Base-by-base conservation (phyloP, 2,113 vertebrate genomes). In the Fregetta grallaria region DNA sequence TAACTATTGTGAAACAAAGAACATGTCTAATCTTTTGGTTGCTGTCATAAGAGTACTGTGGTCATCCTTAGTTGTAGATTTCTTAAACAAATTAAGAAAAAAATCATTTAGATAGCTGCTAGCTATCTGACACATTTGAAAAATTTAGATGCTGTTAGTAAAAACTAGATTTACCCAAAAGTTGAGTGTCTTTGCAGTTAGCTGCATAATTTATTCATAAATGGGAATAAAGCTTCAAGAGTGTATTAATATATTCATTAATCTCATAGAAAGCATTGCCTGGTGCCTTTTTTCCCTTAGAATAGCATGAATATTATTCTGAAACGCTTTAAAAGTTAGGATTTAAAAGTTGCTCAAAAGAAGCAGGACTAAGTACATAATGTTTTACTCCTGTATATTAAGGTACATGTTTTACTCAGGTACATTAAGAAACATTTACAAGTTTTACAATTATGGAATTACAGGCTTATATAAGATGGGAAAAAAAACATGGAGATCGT, bases 181-280 rank as follows among this genome's bases (percentile, higher is more conserved):
- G 45, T 61, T 79, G 65, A 89, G 17, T 89, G 86, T 38, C 83
- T 89, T 94, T 97, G 92, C 94, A 94, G 88, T 89, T 85, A 78
- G 49, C 17, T 65, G n/a, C 29, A 75, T 94, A 91, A 96, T 94
- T 94, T 95, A 94, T 94, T 95, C 38, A 92, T 97, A 84, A 86
- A 67, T 88, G 45, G 45, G 63, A 96, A 88, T 85, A 94, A 76
- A 92, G 36, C 59, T 83, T 93, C 49, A 78, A 92, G 49, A 94
- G 5, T 74, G 3, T 81, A 91, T 92, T 92, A 88, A 94, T 90
- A 88, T 81, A 93, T 86, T 92, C 45, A 94, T 91, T 93, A 89
- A 79, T 90, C 53, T 80, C 47, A 73, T 36, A 73, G 59, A 94
- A 93, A 80, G 15, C 59, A 84, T 88, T 90, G 44, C 19, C 59